Base-by-base conservation (phyloP, 1,140 invertebrate genomes). In the Drosophila parabipectinata region DNA sequence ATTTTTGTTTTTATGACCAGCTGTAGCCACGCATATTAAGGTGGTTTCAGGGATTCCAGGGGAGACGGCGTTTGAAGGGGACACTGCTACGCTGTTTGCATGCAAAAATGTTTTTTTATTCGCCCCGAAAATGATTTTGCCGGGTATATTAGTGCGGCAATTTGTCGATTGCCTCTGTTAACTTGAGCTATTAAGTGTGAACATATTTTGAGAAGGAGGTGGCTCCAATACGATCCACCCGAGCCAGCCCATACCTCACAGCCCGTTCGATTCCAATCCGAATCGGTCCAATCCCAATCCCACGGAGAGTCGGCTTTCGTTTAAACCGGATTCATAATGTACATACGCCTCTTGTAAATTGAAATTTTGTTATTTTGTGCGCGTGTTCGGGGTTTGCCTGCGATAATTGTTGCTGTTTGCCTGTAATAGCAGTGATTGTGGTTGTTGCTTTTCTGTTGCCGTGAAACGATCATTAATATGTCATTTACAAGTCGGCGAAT, bases 151-250 rank as follows among this genome's bases (percentile, higher is more conserved):
- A 88, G 73, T 74, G 58, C 63, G 71, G 57, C 83, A 88, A 88
- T 88, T 88, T 88, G 83, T 88, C 83, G 83, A 77, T 87, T 73
- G 76, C 34, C 68, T 72, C 83, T 81, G 72, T 88, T 88, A 88
- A 88, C 83, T 88, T 88, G 83, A 88, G 83, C 84, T 88, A 88
- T 88, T 88, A 88, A 88, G 83, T 88, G 83, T 84, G 83, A 88
- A 88, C 78, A 88, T 77, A 83, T 88, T 44, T 81, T 76, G 55
- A 67, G 83, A 61, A 76, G 66, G 28, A 68, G 67, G 68, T 51
- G 58, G 21, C 32, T 51, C 45, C 47, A 26, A 63, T 47, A 15
- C 57, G 28, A 61, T 47, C 34, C 34, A n/a, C 34, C 34, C 34
- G 34, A 37, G 34, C 34, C 10, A 12, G 12, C 34, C 34, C 34